phyloP scores from a whole-genome alignment of 2,113 vertebrate species.

The Podiceps cristatus region DNA sequence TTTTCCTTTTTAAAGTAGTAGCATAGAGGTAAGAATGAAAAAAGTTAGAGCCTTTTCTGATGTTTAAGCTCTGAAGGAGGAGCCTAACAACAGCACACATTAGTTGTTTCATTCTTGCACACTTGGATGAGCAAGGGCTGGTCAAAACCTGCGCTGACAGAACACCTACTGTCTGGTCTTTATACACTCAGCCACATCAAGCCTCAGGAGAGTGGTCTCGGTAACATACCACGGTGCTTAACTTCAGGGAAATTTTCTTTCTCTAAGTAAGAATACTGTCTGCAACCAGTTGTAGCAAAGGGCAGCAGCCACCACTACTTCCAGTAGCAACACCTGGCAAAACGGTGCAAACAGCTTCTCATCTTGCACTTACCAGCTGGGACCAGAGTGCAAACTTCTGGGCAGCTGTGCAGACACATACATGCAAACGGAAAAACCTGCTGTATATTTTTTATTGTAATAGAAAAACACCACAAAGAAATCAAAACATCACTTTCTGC shows the following conservation, averaged over 20 bases:
- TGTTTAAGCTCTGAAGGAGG: neutral
- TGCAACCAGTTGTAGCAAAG: neutral
- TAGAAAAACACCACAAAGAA: constrained; percentile 67
- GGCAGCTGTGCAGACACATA: neutral
- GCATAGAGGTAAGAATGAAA: neutral
- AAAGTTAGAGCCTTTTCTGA: neutral
- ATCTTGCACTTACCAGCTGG: neutral
- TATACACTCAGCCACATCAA: neutral
- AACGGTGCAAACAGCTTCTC: neutral
- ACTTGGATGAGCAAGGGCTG: neutral
- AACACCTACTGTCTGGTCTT: neutral
- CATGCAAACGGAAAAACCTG: neutral
- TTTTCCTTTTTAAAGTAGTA: neutral
- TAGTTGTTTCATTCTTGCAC: neutral
- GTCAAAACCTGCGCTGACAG: neutral
- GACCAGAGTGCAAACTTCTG: neutral
- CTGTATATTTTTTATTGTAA: constrained; percentile 77
- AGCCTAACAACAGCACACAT: neutral
- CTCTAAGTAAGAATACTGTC: neutral
- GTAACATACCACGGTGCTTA: neutral
- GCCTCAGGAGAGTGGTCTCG: neutral
- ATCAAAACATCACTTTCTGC: constrained; percentile 63
- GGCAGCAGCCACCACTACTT: neutral
- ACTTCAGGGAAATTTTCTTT: too few species aligned
- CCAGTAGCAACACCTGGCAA: neutral